Evolutionary conservation across 1,140 invertebrate genomes (phyloP), one percentile per base, ranked within the genome.

Genomic region (Drosophila melanogaster): DNA sequence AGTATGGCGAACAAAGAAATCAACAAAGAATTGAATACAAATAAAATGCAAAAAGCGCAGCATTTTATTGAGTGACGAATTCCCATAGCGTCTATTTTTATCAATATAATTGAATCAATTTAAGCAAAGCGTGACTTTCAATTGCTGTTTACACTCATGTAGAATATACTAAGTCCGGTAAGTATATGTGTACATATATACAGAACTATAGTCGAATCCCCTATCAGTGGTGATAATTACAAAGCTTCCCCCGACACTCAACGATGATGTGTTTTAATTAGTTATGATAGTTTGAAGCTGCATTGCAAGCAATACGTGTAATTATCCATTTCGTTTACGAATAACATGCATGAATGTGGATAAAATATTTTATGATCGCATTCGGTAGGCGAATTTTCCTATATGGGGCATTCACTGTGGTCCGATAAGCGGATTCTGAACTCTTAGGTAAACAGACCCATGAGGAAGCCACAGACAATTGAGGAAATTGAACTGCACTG

Each of bases 151-250:
- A 60, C 77, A 70, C 64, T 55, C 37, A 47, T 70, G 38, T 58
- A 41, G 49, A 57, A 30, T 37, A 56, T 33, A n/a, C 35, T 37
- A 57, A 41, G 30, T 33, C 54, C 12, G 44, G 38, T 37, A 53
- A 33, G 26, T 37, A 37, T 10, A 72, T 43, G 59, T 3, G 59
- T 2, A 19, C 38, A 30, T 22, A 51, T 44, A 49, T 19, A 41
- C 5, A 41, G 3, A 14, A 41, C 51, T 47, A 49, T 41, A 41
- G 33, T 38, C 55, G 61, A 51, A 37, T n/a, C 22, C 43, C 49
- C 44, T 87, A 81, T 81, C 74, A 77, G 37, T 55, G 69, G 49
- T 64, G 78, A 85, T 85, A 78, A 85, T 85, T 86, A 55, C 54
- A 47, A 70, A 60, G 40, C 41, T 44, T 46, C 22, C 54, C 41